Percentiles rank a stretch among this genome's conserved stretches.
Evolutionary conservation across 2,888 invertebrate genomes (phyloP).

Genomic region (Megaustenia siamemsis): DNA sequence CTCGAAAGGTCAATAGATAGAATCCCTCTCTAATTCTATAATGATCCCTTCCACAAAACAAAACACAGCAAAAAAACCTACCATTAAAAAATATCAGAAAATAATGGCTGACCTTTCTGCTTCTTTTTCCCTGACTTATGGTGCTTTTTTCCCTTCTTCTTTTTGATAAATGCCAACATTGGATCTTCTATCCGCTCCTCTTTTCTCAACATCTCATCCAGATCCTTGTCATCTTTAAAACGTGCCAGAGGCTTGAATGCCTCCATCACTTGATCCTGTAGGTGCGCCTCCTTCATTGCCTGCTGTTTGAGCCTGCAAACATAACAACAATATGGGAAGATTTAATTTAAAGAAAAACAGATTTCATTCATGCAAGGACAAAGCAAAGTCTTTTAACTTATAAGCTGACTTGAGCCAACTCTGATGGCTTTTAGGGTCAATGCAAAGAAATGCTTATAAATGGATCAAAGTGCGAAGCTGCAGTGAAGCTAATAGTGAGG

Average conservation of each 20-base stretch:
- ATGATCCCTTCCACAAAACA: no score
- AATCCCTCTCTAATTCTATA: no score
- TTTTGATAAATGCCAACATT: constrained; percentile 92
- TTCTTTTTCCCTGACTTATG: constrained; percentile 50
- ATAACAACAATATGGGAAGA: no score
- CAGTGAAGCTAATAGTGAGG: no score
- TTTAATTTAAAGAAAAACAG: neutral
- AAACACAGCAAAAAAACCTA: no score
- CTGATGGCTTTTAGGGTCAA: no score
- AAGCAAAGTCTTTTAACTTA: no score
- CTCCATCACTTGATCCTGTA: constrained; percentile 89
- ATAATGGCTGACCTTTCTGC: constrained; percentile 51
- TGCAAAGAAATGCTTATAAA: no score
- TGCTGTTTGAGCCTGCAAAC: constrained; percentile 83
- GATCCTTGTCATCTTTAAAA: constrained; percentile 91
- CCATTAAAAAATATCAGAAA: no score
- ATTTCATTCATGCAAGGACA: neutral
- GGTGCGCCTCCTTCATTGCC: constrained; percentile 86
- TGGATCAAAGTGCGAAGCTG: no score
- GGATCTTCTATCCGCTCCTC: constrained; percentile 91
- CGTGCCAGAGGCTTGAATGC: constrained; percentile 94
- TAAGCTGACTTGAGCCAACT: no score
- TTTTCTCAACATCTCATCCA: constrained; percentile 88
- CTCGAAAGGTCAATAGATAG: no score
- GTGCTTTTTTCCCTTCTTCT: constrained; percentile 82